Percentiles rank a stretch among this genome's conserved stretches.
Evolutionary conservation across 2,113 vertebrate genomes (phyloP).

Genomic region (Bufo gargarizans): DNA sequence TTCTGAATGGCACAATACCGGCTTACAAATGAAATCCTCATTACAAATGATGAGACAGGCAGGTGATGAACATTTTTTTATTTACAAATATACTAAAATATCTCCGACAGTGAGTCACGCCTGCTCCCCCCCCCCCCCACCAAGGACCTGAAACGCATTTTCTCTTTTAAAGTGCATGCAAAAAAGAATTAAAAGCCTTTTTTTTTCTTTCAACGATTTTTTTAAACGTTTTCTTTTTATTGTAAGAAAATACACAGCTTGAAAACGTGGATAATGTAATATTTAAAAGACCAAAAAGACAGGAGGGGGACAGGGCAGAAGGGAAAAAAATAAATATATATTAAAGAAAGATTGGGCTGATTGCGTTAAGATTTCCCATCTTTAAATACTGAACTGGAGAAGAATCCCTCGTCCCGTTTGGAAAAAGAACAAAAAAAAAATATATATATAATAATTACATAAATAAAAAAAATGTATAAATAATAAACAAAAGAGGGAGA

Average conservation of each 20-base stretch:
- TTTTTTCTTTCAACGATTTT: conserved; percentile 67
- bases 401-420: conserved; percentile 46
- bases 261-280: conserved; percentile 89
- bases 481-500: conserved; percentile 59
- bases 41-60: conserved; percentile 73
- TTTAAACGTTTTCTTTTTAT: conserved; percentile 84
- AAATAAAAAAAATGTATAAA: conserved; percentile 37
- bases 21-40: neutral
- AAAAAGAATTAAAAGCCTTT: conserved; percentile 93
- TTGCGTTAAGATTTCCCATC: conserved; percentile 63
- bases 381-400: conserved; percentile 78
- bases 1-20: neutral
- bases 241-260: conserved; percentile 96
- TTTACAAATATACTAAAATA: conserved; percentile 99
- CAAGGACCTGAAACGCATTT: conserved; percentile 81
- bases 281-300: conserved; percentile 77
- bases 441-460: neutral
- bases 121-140: conserved; percentile 54
- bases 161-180: conserved; percentile 95
- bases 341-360: conserved; percentile 72
- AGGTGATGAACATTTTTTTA: conserved; percentile 95
- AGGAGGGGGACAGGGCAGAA: conserved; percentile 68
- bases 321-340: conserved; percentile 43
- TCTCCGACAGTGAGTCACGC: conserved; percentile 91
- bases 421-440: conserved; percentile 28